Conservation (phyloP, 2,888 invertebrate species). For the Tineola bisselliella region DNA sequence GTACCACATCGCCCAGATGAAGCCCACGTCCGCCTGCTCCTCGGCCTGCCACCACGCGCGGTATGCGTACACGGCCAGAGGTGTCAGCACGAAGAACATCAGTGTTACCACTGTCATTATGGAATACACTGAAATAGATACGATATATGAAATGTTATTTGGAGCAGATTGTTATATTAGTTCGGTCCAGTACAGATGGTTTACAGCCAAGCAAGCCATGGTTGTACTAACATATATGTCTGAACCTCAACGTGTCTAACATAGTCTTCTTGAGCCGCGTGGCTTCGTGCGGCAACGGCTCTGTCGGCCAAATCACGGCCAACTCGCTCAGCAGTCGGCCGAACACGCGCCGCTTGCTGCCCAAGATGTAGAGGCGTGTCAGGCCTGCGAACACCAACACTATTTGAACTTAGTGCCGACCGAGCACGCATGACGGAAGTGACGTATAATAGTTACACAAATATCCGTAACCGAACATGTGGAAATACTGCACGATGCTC, state of each 20-base stretch:
- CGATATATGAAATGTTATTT: too few species aligned
- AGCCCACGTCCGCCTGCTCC: constrained; percentile 36
- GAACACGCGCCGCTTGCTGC: not conserved
- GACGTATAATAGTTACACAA: not conserved
- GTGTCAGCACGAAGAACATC: constrained; percentile 53
- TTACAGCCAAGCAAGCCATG: too few species aligned
- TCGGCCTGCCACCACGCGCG: constrained; percentile 27
- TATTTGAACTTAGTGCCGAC: too few species aligned
- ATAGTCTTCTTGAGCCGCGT: not conserved
- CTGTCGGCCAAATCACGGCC: not conserved
- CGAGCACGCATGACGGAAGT: too few species aligned
- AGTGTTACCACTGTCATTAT: constrained; percentile 27
- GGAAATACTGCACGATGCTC: not conserved
- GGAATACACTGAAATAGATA: not conserved
- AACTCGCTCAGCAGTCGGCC: not conserved
- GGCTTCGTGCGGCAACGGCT: not conserved
- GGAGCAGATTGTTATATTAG: too few species aligned
- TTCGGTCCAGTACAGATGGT: too few species aligned
- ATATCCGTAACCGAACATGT: not conserved
- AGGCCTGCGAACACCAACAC: not conserved
- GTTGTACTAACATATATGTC: not conserved
- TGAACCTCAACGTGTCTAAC: not conserved
- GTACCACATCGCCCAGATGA: constrained; percentile 56
- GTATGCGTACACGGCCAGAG: constrained; percentile 40
- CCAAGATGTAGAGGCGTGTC: not conserved